A percentile compares a stretch with the other conserved stretches of the same genome.
Evolutionary conservation across 2,113 vertebrate genomes (phyloP).

Genomic region (Zosterops hypoxanthus): DNA sequence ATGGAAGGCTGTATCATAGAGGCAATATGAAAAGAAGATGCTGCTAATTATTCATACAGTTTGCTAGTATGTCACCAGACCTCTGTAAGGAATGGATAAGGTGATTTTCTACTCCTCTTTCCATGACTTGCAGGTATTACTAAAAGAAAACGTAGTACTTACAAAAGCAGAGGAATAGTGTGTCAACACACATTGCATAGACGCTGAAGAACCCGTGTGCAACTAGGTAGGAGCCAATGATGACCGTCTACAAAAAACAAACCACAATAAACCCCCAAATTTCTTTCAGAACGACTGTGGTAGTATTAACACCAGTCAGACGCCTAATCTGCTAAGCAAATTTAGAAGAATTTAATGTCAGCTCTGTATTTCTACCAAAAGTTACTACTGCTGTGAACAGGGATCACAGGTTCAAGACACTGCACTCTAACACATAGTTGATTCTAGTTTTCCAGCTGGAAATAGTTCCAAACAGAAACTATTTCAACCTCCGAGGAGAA

Average conservation of each 20-base stretch:
- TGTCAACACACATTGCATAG: conserved; percentile 97
- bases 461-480: neutral
- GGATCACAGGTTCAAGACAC: neutral
- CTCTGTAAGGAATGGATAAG: neutral
- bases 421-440: neutral
- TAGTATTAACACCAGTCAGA: neutral
- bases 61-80: neutral
- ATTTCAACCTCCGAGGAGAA: neutral
- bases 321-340: neutral
- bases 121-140: neutral
- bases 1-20: neutral
- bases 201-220: conserved; percentile 95
- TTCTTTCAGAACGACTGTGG: neutral
- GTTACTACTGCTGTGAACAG: neutral
- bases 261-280: neutral
- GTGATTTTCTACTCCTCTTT: neutral
- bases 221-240: conserved; percentile 90
- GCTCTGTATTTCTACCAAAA: neutral
- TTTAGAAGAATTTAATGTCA: neutral
- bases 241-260: conserved; percentile 82
- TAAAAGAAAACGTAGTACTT: conserved; percentile 72
- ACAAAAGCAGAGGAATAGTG: conserved; percentile 98
- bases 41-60: neutral
- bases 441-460: neutral
- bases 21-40: neutral